These are phyloP conservation scores for Ochropleura plecta DNA, from an alignment of 2,888 invertebrate genomes.

Conservation along the genomic window DNA sequence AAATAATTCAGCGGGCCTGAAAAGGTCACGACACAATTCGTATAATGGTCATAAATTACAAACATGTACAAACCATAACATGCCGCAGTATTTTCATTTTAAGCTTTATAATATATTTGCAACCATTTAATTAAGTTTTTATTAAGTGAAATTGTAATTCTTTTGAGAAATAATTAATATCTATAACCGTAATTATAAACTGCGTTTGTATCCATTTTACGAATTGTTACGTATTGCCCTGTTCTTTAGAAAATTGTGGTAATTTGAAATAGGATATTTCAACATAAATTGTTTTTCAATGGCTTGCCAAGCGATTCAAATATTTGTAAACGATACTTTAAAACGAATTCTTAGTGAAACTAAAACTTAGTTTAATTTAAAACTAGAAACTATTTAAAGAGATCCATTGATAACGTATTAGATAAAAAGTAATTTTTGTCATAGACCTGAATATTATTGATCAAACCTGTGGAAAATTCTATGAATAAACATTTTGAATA, in stretches of 20 bases:
- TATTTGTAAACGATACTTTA: neutral
- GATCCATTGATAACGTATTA: slow-evolving; percentile 20
- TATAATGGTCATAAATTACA: too few relatives aligned
- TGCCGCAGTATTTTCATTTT: too few relatives aligned
- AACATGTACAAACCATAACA: too few relatives aligned
- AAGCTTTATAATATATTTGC: too few relatives aligned
- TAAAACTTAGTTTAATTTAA: neutral
- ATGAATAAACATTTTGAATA: slow-evolving; percentile 43
- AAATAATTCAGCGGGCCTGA: neutral
- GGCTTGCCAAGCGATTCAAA: neutral
- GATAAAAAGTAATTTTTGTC: slow-evolving; percentile 18
- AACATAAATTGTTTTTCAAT: neutral
- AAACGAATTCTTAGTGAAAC: neutral
- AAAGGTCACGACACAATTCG: too few relatives aligned
- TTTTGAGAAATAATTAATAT: too few relatives aligned
- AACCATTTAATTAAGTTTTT: too few relatives aligned
- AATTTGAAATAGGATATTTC: neutral
- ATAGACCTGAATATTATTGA: slow-evolving; percentile 26
- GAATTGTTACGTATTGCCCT: neutral
- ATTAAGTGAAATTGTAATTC: too few relatives aligned
- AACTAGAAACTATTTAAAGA: neutral
- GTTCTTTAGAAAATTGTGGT: neutral
- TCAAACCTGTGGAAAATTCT: slow-evolving; percentile 23
- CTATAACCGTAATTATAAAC: too few relatives aligned
- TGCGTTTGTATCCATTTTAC: too few relatives aligned